Evolutionary conservation across 2,888 invertebrate genomes (phyloP).

Genomic region (Drosophila anomalata): DNA sequence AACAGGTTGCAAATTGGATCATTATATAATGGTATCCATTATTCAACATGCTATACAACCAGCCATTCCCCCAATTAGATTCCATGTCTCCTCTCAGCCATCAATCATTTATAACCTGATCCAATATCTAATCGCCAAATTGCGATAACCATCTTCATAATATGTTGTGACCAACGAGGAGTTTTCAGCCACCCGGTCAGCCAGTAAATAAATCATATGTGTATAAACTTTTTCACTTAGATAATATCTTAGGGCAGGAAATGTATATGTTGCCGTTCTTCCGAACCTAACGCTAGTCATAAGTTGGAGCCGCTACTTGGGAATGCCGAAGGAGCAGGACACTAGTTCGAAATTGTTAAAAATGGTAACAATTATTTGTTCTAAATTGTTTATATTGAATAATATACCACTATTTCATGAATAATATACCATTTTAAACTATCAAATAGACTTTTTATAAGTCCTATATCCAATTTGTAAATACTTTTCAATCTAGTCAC

Average conservation of each 20-base stretch:
- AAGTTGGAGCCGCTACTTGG: constrained; percentile 48
- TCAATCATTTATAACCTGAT: constrained; percentile 56
- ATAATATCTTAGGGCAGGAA: constrained; percentile 67
- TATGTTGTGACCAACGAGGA: constrained; percentile 13
- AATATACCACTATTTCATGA: no score
- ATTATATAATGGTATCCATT: constrained; percentile 44
- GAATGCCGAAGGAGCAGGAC: constrained; percentile 31
- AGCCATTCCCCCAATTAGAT: constrained; percentile 49
- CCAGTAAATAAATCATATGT: constrained; percentile 75
- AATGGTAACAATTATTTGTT: background rate
- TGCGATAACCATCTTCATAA: constrained; percentile 49
- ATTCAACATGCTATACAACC: constrained; percentile 11
- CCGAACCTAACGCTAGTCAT: constrained; percentile 57
- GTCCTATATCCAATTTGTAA: background rate
- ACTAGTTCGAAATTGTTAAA: background rate
- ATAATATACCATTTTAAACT: no score
- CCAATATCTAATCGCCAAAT: constrained; percentile 65
- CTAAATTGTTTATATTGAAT: background rate
- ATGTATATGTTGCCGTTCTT: constrained; percentile 50
- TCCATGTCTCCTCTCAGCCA: constrained; percentile 43
- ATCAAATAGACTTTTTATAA: no score
- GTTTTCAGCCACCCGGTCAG: constrained; percentile 41
- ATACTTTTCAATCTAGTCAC: no score
- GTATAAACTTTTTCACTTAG: constrained; percentile 74
- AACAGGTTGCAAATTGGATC: constrained; percentile 48